phyloP scores from a whole-genome alignment of 2,113 vertebrate species.

The Amblyopsis rosae region DNA sequence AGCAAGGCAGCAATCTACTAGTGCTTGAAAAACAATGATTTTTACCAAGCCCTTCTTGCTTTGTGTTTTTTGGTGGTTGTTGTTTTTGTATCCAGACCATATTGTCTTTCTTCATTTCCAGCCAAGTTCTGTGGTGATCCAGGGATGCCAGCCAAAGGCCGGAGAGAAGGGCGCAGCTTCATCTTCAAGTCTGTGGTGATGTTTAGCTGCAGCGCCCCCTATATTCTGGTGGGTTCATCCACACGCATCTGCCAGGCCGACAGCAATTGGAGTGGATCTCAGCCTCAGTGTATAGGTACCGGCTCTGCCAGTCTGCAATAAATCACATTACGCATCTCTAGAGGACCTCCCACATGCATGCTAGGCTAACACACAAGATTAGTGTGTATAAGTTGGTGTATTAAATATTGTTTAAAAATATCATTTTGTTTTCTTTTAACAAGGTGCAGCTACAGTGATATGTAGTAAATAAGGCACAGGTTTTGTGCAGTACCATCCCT shows the following conservation, averaged over 20 bases:
- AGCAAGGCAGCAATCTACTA: too few relatives aligned
- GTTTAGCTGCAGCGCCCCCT: slow-evolving; percentile 85
- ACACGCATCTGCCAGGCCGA: slow-evolving; percentile 90
- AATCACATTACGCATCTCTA: not conserved
- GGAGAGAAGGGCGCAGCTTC: slow-evolving; percentile 93
- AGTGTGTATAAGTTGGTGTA: too few relatives aligned
- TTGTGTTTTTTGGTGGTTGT: not conserved
- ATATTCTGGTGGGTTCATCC: slow-evolving; percentile 88
- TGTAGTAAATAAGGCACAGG: not conserved
- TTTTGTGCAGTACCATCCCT: not conserved
- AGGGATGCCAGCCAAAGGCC: slow-evolving; percentile 85
- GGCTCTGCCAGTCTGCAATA: not conserved
- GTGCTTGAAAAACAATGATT: too few relatives aligned
- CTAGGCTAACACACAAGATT: not conserved
- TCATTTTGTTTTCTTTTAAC: not conserved
- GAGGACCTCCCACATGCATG: not conserved
- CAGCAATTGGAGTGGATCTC: slow-evolving; percentile 89
- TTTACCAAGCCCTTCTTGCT: too few relatives aligned
- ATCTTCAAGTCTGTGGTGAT: slow-evolving; percentile 94
- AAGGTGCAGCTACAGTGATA: not conserved
- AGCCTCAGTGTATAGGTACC: slow-evolving; percentile 93
- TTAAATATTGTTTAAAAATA: not conserved
- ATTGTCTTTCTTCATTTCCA: slow-evolving; percentile 51
- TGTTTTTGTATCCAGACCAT: not conserved
- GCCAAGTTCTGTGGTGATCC: slow-evolving; percentile 98